Evolutionary conservation across 2,113 vertebrate genomes (phyloP).

Genomic region (Eonycteris spelaea): DNA sequence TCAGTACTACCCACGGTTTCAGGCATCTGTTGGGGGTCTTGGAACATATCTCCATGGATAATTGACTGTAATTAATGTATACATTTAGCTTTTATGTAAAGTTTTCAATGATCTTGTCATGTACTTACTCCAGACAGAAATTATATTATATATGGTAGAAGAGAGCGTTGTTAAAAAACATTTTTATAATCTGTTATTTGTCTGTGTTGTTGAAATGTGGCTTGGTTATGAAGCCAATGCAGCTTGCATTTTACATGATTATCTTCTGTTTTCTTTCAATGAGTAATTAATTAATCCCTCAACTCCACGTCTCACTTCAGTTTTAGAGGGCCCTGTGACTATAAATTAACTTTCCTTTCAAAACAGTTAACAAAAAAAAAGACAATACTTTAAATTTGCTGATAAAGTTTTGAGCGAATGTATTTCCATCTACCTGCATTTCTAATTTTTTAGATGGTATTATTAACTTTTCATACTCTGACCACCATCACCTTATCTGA

Average conservation of each 20-base stretch:
- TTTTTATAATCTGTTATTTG: neutral
- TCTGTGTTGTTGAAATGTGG: neutral
- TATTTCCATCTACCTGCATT: neutral
- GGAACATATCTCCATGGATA: neutral
- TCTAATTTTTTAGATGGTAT: neutral
- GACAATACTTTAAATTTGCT: neutral
- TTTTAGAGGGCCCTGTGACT: neutral
- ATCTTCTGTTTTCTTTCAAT: neutral
- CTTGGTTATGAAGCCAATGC: neutral
- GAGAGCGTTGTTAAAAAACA: neutral
- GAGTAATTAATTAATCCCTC: neutral
- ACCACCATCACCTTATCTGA: neutral
- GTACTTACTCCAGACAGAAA: neutral
- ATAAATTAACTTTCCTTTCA: neutral
- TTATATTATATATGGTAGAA: neutral
- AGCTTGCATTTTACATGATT: neutral
- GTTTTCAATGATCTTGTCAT: neutral
- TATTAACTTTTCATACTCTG: neutral
- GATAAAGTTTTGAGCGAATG: neutral
- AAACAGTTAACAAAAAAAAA: neutral
- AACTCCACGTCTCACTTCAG: neutral
- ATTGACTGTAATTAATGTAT: neutral
- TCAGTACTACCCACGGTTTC: neutral
- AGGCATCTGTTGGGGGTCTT: neutral
- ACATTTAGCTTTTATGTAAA: neutral